These are phyloP conservation scores for Mimumesa dahlbomi DNA, from an alignment of 2,888 invertebrate genomes.

Conservation along the genomic window DNA sequence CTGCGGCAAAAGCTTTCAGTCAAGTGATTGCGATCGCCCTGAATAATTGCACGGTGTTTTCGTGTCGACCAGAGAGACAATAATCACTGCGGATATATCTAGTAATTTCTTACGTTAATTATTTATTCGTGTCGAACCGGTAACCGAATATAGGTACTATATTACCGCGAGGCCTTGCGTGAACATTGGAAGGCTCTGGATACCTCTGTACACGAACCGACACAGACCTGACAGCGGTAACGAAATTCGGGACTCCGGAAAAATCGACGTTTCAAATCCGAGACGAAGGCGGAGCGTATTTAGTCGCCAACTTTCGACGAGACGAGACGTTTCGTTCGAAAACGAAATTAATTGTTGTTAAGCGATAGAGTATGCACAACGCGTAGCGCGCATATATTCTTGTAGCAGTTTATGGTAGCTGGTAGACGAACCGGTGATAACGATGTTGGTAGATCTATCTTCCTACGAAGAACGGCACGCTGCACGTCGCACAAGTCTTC, in stretches of 20 bases:
- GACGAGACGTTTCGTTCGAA: background rate
- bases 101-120: conserved; percentile 45
- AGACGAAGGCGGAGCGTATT: background rate
- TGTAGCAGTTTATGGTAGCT: conserved; percentile 69
- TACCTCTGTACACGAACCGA: no score
- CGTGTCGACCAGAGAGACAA: conserved; percentile 52
- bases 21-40: conserved; percentile 32
- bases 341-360: conserved; percentile 29
- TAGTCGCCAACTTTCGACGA: conserved; percentile 1
- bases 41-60: conserved; percentile 30
- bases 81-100: conserved; percentile 53
- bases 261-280: background rate
- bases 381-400: conserved; percentile 70
- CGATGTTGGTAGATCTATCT: conserved; percentile 31
- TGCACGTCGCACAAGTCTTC: conserved; percentile 18
- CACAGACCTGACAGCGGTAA: no score
- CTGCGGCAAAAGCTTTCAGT: no score
- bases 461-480: conserved; percentile 20
- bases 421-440: conserved; percentile 39
- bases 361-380: conserved; percentile 40
- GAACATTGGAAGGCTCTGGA: no score
- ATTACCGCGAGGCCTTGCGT: conserved; percentile 34
- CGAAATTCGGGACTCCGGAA: no score
- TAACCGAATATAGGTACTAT: no score
- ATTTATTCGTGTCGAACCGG: conserved; percentile 19